These are phyloP conservation scores for Holocentrus rufus DNA, from an alignment of 2,797 vertebrate genomes.

Conservation along the genomic window DNA sequence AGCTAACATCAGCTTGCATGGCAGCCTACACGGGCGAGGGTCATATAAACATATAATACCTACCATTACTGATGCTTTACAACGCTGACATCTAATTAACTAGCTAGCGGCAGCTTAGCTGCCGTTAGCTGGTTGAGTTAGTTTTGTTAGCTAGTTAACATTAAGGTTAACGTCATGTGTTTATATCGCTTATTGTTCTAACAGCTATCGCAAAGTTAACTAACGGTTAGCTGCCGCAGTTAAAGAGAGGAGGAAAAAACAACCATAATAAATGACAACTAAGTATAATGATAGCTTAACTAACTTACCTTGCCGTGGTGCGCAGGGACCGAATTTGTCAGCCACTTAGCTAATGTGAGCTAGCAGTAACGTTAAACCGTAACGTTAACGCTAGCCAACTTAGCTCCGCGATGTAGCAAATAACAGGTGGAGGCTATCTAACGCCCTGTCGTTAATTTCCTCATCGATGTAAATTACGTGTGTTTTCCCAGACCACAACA, in stretches of 20 bases:
- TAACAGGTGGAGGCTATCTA: conserved; percentile 61
- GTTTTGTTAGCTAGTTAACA: conserved; percentile 14
- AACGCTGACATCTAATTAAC: neutral
- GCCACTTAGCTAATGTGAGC: conserved; percentile 44
- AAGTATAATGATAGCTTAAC: neutral
- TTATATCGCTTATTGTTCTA: conserved; percentile 45
- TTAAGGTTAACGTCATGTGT: conserved; percentile 46
- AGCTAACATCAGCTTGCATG: neutral
- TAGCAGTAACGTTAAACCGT: conserved; percentile 55
- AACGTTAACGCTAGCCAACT: conserved; percentile 57
- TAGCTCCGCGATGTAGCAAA: conserved; percentile 55
- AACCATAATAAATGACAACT: fast-evolving
- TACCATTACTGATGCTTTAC: neutral
- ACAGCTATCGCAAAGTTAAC: conserved; percentile 8
- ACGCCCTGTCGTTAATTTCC: conserved; percentile 2
- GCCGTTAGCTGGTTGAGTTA: neutral
- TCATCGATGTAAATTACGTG: neutral
- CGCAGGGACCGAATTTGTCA: conserved; percentile 42
- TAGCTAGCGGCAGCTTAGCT: neutral
- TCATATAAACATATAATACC: neutral
- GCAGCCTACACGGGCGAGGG: neutral
- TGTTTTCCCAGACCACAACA: neutral
- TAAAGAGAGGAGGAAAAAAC: neutral
- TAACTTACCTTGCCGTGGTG: conserved; percentile 58
- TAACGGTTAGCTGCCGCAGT: neutral